These are phyloP conservation scores for Geococcyx californianus DNA, from an alignment of 2,113 vertebrate species.

Conservation along the genomic window DNA sequence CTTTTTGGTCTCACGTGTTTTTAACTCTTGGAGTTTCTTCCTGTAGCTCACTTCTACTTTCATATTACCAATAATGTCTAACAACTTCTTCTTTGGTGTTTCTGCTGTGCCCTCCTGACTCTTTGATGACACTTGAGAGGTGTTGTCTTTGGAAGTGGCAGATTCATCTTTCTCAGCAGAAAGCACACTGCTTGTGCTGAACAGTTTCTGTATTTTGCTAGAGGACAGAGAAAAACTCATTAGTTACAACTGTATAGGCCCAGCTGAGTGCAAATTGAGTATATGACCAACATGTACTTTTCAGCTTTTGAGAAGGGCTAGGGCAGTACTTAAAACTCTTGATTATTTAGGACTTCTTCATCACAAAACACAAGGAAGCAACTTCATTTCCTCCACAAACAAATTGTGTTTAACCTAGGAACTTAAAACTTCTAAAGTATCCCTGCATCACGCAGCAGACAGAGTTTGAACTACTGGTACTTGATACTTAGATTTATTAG, in stretches of 20 bases:
- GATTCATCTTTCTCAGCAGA: conserved; percentile 38
- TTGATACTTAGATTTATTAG: not conserved
- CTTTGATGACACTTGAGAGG: not conserved
- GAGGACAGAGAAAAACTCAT: not conserved
- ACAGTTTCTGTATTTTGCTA: conserved; percentile 58
- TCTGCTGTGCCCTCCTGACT: not conserved
- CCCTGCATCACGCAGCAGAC: not conserved
- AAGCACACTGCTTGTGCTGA: conserved; percentile 35
- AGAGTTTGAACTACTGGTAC: not conserved
- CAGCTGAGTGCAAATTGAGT: not conserved
- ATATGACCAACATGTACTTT: not conserved
- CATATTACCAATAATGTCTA: conserved; percentile 84
- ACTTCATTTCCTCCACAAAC: not conserved
- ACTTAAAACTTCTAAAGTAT: not conserved
- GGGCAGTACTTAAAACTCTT: not conserved
- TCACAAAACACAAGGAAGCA: not conserved
- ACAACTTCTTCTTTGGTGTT: conserved; percentile 76
- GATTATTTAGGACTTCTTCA: not conserved
- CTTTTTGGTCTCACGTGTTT: conserved; percentile 32
- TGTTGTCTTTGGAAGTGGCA: not conserved
- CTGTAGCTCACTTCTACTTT: conserved; percentile 85
- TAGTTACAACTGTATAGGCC: not conserved
- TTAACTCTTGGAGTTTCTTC: conserved; percentile 66
- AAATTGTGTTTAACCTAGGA: not conserved
- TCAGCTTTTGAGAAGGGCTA: not conserved